Percentiles rank a stretch among this genome's conserved stretches.
Evolutionary conservation across 2,888 invertebrate genomes (phyloP).

Genomic region (Meta bourneti): DNA sequence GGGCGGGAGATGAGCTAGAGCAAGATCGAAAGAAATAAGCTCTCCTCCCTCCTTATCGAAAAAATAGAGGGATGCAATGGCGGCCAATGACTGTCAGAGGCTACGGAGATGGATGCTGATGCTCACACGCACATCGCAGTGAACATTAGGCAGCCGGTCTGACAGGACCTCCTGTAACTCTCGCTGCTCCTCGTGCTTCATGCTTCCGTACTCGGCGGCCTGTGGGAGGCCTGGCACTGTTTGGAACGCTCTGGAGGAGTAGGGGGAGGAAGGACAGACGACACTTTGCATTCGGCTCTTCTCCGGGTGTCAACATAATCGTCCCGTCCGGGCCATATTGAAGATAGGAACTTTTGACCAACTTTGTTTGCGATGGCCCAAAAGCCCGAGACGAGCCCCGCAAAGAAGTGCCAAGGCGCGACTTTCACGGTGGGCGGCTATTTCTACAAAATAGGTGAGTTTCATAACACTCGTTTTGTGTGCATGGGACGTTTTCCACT

Average conservation of each 20-base stretch:
- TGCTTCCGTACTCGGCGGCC: neutral
- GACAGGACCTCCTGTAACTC: conserved; percentile 35
- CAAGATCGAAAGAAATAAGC: conserved; percentile 8
- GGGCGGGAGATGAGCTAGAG: neutral
- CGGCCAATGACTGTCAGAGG: conserved; percentile 73
- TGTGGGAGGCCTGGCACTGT: neutral
- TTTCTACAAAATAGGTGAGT: conserved; percentile 75
- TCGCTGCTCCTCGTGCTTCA: conserved; percentile 42
- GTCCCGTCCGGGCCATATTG: conserved; percentile 68
- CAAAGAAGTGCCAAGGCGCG: conserved; percentile 74
- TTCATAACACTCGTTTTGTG: neutral
- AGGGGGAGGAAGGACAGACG: conserved; percentile 31
- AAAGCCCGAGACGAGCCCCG: conserved; percentile 56
- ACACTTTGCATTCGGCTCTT: neutral
- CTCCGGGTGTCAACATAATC: conserved; percentile 16
- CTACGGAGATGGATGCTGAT: conserved; percentile 70
- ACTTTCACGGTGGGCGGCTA: conserved; percentile 73
- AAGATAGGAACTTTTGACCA: conserved; percentile 29
- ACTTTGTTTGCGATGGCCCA: conserved; percentile 59
- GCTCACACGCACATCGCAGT: conserved; percentile 74
- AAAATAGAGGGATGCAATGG: conserved; percentile 64
- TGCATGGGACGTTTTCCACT: neutral
- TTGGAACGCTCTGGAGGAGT: conserved; percentile 20
- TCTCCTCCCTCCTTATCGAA: conserved; percentile 38
- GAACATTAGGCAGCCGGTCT: conserved; percentile 61